Evolutionary conservation across 2,888 invertebrate genomes (phyloP), one percentile per base, ranked within the genome.

Genomic region (Patella caerulea): DNA sequence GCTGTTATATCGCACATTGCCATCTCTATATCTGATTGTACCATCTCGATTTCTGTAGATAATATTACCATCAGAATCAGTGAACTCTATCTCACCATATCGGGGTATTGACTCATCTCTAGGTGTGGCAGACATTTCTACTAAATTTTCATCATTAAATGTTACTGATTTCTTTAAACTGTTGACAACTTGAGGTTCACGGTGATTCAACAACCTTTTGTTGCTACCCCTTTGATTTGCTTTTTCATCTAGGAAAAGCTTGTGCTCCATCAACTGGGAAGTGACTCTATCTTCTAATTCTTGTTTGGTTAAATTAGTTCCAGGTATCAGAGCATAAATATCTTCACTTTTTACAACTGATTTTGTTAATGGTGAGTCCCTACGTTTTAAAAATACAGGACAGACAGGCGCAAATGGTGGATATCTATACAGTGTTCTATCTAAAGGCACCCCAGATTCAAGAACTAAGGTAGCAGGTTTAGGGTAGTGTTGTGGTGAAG

Each of bases 301-400:
- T 53, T 85, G 80, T 75, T 86, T 83, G 9, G 91, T 90, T 72
- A 91, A 75, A 69, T 87, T 83, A n/a, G 90, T 91, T 52, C 90
- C 87, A 15, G 88, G 88, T 69, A 88, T 85, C 4, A 85, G 55
- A 34, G 79, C 75, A 24, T 83, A 80, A n/a, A 72, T 55, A 56
- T 59, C 85, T 53, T 86, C 86, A 75, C 84, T 85, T 11, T 79
- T 83, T 17, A 83, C 83, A 1, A 81, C 78, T 34, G 79, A 75
- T 71, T 78, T 83, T 17, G 69, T 72, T 72, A 29, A 52, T 53
- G 54, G 72, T 72, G 72, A 52, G 34, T 14, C 59, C 3, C 34
- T 45, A n/a, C 74, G 52, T 77, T 72, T 54, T 72, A 56, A 70
- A 29, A 15, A 54, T 17, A 45, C n/a, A n/a, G 78, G 80, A 55